Percentiles rank a stretch among this genome's conserved stretches.
These are phyloP conservation scores for Agriopis leucophaearia DNA, from an alignment of 2,888 invertebrate species.

Conservation along the genomic window DNA sequence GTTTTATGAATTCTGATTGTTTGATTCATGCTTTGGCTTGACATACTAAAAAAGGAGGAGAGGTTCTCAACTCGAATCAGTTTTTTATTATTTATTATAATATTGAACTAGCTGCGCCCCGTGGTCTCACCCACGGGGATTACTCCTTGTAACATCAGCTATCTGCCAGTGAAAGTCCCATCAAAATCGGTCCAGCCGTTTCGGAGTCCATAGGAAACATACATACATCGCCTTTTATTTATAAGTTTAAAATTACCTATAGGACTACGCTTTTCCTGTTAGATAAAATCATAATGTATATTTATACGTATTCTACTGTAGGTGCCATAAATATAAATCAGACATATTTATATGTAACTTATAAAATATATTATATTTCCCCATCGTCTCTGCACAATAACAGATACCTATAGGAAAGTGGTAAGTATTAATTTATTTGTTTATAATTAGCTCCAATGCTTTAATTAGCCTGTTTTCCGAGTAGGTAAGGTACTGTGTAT, in stretches of 20 bases:
- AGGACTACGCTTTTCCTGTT: not conserved
- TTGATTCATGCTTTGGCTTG: constrained; percentile 23
- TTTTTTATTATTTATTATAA: not conserved
- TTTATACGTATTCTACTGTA: not conserved
- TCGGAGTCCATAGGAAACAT: too few species aligned
- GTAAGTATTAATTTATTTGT: not conserved
- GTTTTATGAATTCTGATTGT: constrained; percentile 34
- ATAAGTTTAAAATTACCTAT: too few species aligned
- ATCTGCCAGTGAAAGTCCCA: too few species aligned
- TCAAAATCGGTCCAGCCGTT: too few species aligned
- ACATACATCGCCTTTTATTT: too few species aligned
- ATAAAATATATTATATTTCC: constrained; percentile 2
- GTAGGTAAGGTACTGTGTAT: not conserved
- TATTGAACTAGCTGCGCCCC: too few species aligned
- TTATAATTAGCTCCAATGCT: not conserved
- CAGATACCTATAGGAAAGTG: constrained; percentile 3
- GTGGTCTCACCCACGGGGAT: too few species aligned
- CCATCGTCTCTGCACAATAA: not conserved
- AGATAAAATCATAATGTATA: not conserved
- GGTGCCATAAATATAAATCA: not conserved
- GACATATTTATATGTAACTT: not conserved
- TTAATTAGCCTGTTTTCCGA: constrained; percentile 5
- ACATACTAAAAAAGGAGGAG: not conserved
- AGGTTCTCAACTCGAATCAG: not conserved
- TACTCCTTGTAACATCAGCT: too few species aligned